phyloP scores from a whole-genome alignment of 2,888 invertebrate species.

The Cerceris ruficornis region DNA sequence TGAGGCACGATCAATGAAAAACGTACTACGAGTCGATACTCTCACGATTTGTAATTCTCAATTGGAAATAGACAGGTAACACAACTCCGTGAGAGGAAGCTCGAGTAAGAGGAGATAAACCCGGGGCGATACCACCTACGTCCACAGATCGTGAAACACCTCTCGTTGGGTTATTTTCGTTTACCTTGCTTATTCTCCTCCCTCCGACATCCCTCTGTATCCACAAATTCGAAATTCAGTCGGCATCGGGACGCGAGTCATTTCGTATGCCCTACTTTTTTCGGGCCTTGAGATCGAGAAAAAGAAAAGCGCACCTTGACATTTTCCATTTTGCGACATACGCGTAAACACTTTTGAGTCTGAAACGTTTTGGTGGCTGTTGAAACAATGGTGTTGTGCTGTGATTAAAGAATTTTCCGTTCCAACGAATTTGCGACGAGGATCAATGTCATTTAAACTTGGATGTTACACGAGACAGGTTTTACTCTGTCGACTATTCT shows the following conservation, averaged over 20 bases:
- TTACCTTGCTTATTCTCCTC: conserved; percentile 53
- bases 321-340: conserved; percentile 17
- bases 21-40: background rate
- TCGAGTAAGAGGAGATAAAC: conserved; percentile 33
- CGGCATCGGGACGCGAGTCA: conserved; percentile 60
- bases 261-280: conserved; percentile 52
- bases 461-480: no score
- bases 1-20: background rate
- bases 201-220: conserved; percentile 47
- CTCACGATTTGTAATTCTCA: background rate
- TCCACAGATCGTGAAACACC: conserved; percentile 51
- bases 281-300: conserved; percentile 19
- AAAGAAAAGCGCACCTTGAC: conserved; percentile 32
- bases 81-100: conserved; percentile 33
- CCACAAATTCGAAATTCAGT: conserved; percentile 71
- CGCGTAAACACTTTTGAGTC: background rate
- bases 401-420: background rate
- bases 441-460: background rate
- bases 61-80: conserved; percentile 28
- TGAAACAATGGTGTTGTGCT: background rate
- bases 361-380: background rate
- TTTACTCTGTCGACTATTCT: no score
- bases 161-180: conserved; percentile 67
- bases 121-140: conserved; percentile 58
- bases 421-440: background rate